These are phyloP conservation scores for Dreissena rostriformis DNA, from an alignment of 1,140 invertebrate genomes.

Conservation along the genomic window DNA sequence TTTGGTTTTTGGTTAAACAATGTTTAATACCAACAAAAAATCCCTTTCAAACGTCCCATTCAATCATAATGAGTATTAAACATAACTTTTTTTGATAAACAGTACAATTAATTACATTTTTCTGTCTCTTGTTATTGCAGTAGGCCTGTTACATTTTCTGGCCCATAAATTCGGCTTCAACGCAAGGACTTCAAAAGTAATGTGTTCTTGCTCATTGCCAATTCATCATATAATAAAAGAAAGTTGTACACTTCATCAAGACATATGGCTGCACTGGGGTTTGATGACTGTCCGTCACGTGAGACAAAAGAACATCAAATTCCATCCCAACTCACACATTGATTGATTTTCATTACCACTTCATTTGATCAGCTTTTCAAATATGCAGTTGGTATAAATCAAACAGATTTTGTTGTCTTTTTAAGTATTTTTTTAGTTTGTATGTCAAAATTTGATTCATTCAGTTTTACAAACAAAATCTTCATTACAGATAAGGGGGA, in stretches of 20 bases:
- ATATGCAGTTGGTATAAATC: not conserved
- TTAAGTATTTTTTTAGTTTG: no score
- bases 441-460: no score
- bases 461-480: no score
- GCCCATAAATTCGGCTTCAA: conserved; percentile 42
- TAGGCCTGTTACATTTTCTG: not conserved
- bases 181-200: conserved; percentile 34
- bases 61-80: conserved; percentile 55
- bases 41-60: conserved; percentile 7
- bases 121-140: conserved; percentile 18
- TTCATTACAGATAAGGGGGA: no score
- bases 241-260: conserved; percentile 46
- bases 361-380: not conserved
- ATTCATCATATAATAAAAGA: conserved; percentile 50
- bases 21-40: not conserved
- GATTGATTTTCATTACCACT: conserved; percentile 9
- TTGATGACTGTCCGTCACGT: conserved; percentile 29
- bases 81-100: conserved; percentile 40
- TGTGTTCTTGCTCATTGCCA: conserved; percentile 23
- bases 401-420: not conserved
- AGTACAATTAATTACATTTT: conserved; percentile 39
- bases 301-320: conserved; percentile 17
- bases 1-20: no score
- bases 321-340: not conserved
- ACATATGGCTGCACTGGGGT: conserved; percentile 19